Base-by-base conservation (phyloP, 1,140 invertebrate genomes). In the Drosophila oshimai region DNA sequence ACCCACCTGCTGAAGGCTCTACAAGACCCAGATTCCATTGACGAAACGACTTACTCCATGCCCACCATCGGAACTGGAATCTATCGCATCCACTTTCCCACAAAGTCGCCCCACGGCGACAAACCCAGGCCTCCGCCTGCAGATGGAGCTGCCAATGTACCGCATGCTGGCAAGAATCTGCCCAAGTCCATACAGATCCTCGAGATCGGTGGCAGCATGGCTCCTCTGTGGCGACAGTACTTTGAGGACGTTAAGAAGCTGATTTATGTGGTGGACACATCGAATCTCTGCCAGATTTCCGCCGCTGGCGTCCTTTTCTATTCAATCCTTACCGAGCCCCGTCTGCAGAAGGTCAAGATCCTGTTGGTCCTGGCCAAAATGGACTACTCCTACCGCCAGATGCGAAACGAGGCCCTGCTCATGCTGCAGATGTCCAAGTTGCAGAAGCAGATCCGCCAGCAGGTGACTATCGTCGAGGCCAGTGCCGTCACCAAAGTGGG, bases 151-250 rank as follows among this genome's bases (percentile, higher is more conserved):
- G 47, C n/a, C 6, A 45, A 42, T 9, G 17, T 60, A 10, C 34
- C 73, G 0, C 51, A 58, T 2, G 41, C 36, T 20, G 34, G 51
- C 4, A 84, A 90, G 46, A 49, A 75, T 37, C 45, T 61, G 89
- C 90, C 64, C 91, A 93, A 77, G 86, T 92, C 72, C 61, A 93
- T 89, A 75, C 79, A 60, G 89, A 53, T 90, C 87, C 64, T 89
- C 89, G 96, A 97, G 92, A 91, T 96, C 9, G 96, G 96, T 2
- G 96, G 96, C 4, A 93, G 93, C 64, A 96, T 97, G 94, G 94
- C 95, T 34, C 94, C 95, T 4, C 91, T 96, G 26, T 97, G 96
- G 96, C 93, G 92, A 18, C 79, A 84, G 36, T 96, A 96, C 81
- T 95, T 95, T 46, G 77, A 71, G 42, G 92, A 93, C 49, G 92